Percentiles rank a stretch among this genome's conserved stretches.
Conservation (phyloP, 2,888 invertebrate genomes). For the Agrotis ipsilon region DNA sequence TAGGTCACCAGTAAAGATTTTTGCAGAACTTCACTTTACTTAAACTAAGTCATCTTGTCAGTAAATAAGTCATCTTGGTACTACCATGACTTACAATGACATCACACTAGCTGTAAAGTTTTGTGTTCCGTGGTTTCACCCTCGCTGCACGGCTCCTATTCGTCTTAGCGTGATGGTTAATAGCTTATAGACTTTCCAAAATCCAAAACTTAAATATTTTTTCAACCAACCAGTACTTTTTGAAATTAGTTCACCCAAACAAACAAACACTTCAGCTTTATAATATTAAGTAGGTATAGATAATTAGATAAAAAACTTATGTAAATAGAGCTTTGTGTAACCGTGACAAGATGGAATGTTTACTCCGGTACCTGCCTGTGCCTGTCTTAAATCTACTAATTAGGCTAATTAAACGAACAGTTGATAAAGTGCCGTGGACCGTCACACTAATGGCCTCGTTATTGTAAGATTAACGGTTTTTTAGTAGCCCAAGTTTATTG, state of each 20-base stretch:
- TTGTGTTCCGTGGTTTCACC: too few species aligned
- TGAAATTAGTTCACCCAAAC: too few species aligned
- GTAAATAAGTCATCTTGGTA: background rate
- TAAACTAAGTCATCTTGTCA: too few species aligned
- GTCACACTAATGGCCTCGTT: slow-evolving; percentile 24
- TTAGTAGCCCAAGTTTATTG: background rate
- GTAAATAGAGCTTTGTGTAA: slow-evolving; percentile 11
- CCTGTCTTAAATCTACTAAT: slow-evolving; percentile 25
- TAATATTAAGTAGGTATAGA: too few species aligned
- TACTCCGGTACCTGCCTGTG: background rate
- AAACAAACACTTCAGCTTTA: too few species aligned
- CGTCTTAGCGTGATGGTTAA: too few species aligned
- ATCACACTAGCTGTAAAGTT: too few species aligned
- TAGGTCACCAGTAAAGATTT: background rate
- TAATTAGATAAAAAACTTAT: slow-evolving; percentile 5
- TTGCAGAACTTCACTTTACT: background rate
- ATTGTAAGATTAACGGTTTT: slow-evolving; percentile 8
- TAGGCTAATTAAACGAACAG: slow-evolving; percentile 25
- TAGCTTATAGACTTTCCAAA: too few species aligned
- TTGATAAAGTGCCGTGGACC: slow-evolving; percentile 30
- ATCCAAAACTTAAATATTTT: too few species aligned
- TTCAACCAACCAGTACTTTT: too few species aligned
- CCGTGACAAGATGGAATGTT: background rate
- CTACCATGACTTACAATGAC: slow-evolving; percentile 1
- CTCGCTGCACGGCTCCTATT: too few species aligned